phyloP scores from a whole-genome alignment of 2,888 invertebrate species.

The Eudasyphora cyanicolor region DNA sequence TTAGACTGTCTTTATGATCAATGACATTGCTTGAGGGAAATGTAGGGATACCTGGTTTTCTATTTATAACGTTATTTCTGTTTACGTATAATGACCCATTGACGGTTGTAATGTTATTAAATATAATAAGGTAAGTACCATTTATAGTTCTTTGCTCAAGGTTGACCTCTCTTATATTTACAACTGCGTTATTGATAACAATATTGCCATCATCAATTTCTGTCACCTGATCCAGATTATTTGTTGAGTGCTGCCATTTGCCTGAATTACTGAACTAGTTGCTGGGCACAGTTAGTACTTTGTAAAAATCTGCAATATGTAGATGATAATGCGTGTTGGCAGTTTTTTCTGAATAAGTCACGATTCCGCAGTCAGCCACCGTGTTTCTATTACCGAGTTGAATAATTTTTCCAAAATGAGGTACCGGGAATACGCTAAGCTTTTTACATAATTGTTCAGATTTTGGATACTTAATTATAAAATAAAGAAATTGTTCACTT shows the following conservation, averaged over 20 bases:
- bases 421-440: not conserved
- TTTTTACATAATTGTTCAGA: not conserved
- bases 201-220: conserved; percentile 1
- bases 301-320: not conserved
- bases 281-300: not conserved
- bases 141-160: too few relatives aligned
- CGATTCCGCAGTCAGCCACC: not conserved
- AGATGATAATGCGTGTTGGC: conserved; percentile 13
- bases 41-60: too few relatives aligned
- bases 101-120: too few relatives aligned
- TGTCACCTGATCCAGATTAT: not conserved
- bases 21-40: too few relatives aligned
- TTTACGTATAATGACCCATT: too few relatives aligned
- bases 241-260: not conserved
- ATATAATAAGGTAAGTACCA: too few relatives aligned
- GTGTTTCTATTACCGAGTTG: not conserved
- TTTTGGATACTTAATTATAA: conserved; percentile 17
- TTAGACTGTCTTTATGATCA: too few relatives aligned
- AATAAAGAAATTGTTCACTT: conserved; percentile 13
- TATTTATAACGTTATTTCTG: too few relatives aligned
- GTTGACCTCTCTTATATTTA: not conserved
- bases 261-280: not conserved
- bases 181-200: not conserved
- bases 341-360: not conserved
- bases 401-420: not conserved